Percentiles rank a stretch among this genome's conserved stretches.
Evolutionary conservation across 37 sponge, comb jelly and placozoan species (phyloP).

Genomic region (Oscarella lobularis): DNA sequence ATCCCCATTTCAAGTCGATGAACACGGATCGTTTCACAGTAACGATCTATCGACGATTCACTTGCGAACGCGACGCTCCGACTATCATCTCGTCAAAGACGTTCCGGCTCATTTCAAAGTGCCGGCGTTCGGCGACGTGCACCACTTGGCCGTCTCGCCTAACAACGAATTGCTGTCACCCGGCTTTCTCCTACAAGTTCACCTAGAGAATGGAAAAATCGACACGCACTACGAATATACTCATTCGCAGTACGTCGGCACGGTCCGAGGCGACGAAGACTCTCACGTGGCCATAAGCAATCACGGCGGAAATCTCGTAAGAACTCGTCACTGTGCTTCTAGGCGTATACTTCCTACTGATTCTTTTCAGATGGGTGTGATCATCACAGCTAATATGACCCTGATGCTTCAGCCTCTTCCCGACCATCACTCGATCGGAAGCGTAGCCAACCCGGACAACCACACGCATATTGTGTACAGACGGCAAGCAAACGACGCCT

Average conservation of each 20-base stretch:
- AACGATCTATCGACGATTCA: not conserved
- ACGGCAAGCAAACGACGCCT: too few species aligned
- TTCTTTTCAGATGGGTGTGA: slow-evolving; percentile 1
- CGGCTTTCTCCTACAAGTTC: not conserved
- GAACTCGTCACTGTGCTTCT: too few species aligned
- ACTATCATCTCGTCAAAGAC: not conserved
- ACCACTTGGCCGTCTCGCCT: not conserved
- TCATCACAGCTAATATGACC: not conserved
- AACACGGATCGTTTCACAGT: not conserved
- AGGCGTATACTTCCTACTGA: too few species aligned
- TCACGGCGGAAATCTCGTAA: too few species aligned
- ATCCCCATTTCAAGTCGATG: not conserved
- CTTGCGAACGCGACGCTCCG: not conserved
- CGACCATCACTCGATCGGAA: not conserved
- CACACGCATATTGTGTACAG: not conserved
- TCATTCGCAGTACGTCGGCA: not conserved
- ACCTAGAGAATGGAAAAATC: not conserved
- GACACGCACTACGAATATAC: not conserved
- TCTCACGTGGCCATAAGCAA: not conserved
- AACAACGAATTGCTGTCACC: not conserved
- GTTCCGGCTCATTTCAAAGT: not conserved
- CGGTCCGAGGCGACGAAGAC: not conserved
- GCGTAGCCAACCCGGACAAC: not conserved
- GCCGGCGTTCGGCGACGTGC: not conserved
- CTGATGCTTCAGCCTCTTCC: not conserved